Evolutionary conservation across 2,888 invertebrate species (phyloP).

Genomic region (Synanthedon vespiformis): DNA sequence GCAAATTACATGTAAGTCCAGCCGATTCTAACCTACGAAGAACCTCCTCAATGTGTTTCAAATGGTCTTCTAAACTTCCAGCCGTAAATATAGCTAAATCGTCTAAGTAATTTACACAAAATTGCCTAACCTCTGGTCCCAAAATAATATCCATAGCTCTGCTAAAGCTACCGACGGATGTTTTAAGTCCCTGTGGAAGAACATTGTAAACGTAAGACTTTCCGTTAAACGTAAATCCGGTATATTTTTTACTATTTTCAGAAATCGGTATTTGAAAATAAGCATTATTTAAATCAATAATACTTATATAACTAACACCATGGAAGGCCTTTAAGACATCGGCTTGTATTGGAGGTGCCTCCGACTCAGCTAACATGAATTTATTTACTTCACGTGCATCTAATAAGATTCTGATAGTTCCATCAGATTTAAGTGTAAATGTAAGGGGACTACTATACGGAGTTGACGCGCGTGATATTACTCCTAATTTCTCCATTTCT

Average conservation of each 20-base stretch:
- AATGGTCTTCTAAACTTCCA: too few species aligned
- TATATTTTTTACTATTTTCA: slow-evolving; percentile 6
- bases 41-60: not conserved
- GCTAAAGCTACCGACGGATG: slow-evolving; percentile 13
- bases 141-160: slow-evolving; percentile 16
- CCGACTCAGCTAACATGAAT: slow-evolving; percentile 4
- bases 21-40: slow-evolving; percentile 5
- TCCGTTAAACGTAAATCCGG: slow-evolving; percentile 7
- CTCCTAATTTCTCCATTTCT: slow-evolving; percentile 7
- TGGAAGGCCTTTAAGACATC: slow-evolving; percentile 7
- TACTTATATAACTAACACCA: slow-evolving; percentile 7
- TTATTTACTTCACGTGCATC: slow-evolving; percentile 9
- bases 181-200: slow-evolving; percentile 12
- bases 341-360: not conserved
- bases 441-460: slow-evolving; percentile 13
- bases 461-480: slow-evolving; percentile 2
- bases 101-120: too few species aligned
- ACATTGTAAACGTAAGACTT: slow-evolving; percentile 10
- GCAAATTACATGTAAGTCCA: slow-evolving; percentile 7
- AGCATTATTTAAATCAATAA: slow-evolving; percentile 11
- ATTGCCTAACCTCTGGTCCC: slow-evolving; percentile 3
- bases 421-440: slow-evolving; percentile 5
- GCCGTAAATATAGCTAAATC: too few species aligned
- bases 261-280: slow-evolving; percentile 10
- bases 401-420: slow-evolving; percentile 3